phyloP scores from a whole-genome alignment of 1,140 invertebrate genomes.

The Drosophila sechellia region DNA sequence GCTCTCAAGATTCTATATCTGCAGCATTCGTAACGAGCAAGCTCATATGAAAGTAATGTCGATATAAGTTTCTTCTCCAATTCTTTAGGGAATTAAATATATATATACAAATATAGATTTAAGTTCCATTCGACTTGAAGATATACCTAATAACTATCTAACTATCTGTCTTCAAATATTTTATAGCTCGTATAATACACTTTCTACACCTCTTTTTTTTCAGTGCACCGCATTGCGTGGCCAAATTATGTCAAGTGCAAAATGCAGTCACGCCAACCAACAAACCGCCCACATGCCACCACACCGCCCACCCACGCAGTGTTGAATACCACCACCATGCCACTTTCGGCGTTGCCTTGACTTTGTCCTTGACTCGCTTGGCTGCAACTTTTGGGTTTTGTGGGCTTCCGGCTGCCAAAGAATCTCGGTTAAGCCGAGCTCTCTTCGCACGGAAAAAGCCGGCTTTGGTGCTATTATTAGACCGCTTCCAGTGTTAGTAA shows the following conservation, averaged over 20 bases:
- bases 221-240: not conserved
- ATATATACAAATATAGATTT: too few species aligned
- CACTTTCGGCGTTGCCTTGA: constrained; percentile 35
- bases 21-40: not conserved
- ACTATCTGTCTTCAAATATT: too few species aligned
- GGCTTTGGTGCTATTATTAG: constrained; percentile 11
- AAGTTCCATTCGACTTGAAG: too few species aligned
- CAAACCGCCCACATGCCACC: not conserved
- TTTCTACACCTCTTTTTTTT: not conserved
- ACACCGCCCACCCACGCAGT: not conserved
- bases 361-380: constrained; percentile 57
- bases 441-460: not conserved
- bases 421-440: constrained; percentile 5
- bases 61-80: too few species aligned
- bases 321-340: not conserved
- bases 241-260: constrained; percentile 32
- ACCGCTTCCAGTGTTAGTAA: constrained; percentile 1
- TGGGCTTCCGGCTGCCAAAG: constrained; percentile 33
- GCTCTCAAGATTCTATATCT: not conserved
- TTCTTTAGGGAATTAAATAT: too few species aligned
- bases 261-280: constrained; percentile 4
- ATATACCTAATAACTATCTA: too few species aligned
- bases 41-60: not conserved
- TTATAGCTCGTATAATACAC: too few species aligned
- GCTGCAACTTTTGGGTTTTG: constrained; percentile 37